A percentile compares a stretch with the other conserved stretches of the same genome.
phyloP scores from a whole-genome alignment of 1,140 invertebrate species.

The Drosophila chauvacae region DNA sequence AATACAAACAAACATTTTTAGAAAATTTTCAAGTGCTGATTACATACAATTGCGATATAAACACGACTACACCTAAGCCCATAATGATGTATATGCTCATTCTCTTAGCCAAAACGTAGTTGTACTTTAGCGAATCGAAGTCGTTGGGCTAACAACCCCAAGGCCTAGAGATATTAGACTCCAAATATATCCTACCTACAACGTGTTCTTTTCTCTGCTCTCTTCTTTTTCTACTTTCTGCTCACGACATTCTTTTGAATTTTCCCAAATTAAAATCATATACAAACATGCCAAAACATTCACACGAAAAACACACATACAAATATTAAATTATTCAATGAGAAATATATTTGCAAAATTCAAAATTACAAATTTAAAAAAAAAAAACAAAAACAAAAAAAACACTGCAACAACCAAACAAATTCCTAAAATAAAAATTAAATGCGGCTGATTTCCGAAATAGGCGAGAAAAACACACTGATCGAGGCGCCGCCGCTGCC shows the following conservation, averaged over 20 bases:
- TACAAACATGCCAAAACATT: constrained; percentile 27
- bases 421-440: constrained; percentile 33
- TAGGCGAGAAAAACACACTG: constrained; percentile 83
- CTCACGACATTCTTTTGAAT: constrained; percentile 58
- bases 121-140: constrained; percentile 64
- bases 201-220: constrained; percentile 80
- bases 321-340: constrained; percentile 10
- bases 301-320: constrained; percentile 27
- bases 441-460: constrained; percentile 42
- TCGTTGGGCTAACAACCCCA: constrained; percentile 39
- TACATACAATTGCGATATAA: constrained; percentile 53
- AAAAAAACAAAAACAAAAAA: constrained; percentile 27
- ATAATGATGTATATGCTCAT: constrained; percentile 65
- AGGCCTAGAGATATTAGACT: constrained; percentile 48
- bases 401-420: constrained; percentile 14
- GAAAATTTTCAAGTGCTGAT: constrained; percentile 83
- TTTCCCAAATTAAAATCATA: constrained; percentile 14
- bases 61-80: constrained; percentile 41
- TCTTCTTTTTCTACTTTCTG: constrained; percentile 77
- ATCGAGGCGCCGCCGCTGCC: constrained; percentile 80
- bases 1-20: constrained; percentile 67
- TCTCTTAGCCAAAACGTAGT: constrained; percentile 73
- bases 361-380: neutral
- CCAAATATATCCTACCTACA: constrained; percentile 57
- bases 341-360: constrained; percentile 24